phyloP scores from a whole-genome alignment of 2,797 vertebrate species.

The Rhinogobio ventralis region DNA sequence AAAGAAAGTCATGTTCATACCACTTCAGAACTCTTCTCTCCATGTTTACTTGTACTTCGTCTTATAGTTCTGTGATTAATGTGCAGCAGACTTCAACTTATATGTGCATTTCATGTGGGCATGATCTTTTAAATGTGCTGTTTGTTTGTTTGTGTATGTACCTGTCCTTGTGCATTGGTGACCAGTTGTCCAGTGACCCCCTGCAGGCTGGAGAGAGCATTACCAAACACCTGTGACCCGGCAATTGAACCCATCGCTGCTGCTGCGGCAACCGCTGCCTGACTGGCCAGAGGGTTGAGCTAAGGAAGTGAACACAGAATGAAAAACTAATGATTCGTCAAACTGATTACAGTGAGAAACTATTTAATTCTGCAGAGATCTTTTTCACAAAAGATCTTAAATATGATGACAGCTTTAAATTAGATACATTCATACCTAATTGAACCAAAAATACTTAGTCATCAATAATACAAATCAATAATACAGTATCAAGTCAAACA shows the following conservation, averaged over 20 bases:
- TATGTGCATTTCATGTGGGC: neutral
- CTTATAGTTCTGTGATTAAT: neutral
- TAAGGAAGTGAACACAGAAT: slow-evolving; percentile 70
- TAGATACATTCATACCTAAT: neutral
- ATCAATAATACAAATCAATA: no score
- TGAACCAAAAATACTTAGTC: neutral
- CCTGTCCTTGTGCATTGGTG: slow-evolving; percentile 99
- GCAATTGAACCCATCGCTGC: slow-evolving; percentile 93
- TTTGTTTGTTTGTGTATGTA: slow-evolving; percentile 59
- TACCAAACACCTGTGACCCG: slow-evolving; percentile 94
- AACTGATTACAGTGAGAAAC: neutral
- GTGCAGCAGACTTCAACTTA: neutral
- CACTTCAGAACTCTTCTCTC: neutral
- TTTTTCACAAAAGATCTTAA: neutral
- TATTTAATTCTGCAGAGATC: neutral
- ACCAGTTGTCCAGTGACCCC: slow-evolving; percentile 96
- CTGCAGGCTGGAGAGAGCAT: slow-evolving; percentile 92
- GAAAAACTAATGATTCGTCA: neutral
- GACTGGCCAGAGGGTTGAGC: slow-evolving; percentile 96
- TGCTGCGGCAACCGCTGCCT: slow-evolving; percentile 90
- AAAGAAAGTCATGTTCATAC: neutral
- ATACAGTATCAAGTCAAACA: neutral
- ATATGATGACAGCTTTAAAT: neutral
- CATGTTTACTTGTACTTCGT: neutral
- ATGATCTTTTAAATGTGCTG: neutral